Percentiles rank a stretch among this genome's conserved stretches.
These are phyloP conservation scores for Mya arenaria DNA, from an alignment of 1,140 invertebrate genomes.

Conservation along the genomic window DNA sequence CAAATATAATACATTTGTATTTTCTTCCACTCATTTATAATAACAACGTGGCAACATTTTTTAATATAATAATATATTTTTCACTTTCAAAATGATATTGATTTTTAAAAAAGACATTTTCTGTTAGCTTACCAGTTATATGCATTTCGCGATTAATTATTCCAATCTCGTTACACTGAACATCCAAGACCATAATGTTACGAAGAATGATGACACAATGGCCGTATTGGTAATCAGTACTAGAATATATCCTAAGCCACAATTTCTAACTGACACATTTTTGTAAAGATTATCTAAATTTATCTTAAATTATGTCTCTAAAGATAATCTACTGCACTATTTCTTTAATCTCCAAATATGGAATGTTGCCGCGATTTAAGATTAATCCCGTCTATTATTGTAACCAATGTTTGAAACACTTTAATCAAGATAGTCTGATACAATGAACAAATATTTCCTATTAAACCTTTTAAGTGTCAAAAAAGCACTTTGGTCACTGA, in stretches of 20 bases:
- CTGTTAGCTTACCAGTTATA: background rate
- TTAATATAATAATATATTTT: background rate
- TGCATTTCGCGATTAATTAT: background rate
- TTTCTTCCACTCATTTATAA: too few species aligned
- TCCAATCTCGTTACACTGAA: background rate
- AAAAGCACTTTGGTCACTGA: background rate
- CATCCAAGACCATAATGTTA: background rate
- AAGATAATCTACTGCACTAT: background rate
- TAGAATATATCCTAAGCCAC: background rate
- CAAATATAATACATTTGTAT: too few species aligned
- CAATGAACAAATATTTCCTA: too few species aligned
- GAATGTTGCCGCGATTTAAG: background rate
- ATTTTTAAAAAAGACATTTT: background rate
- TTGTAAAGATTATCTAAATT: background rate
- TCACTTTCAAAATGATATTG: background rate
- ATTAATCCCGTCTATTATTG: background rate
- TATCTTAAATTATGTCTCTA: background rate
- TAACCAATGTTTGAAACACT: background rate
- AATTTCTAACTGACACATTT: background rate
- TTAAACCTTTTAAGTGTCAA: too few species aligned
- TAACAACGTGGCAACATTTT: too few species aligned
- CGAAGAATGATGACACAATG: background rate
- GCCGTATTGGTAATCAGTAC: background rate
- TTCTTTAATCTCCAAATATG: background rate
- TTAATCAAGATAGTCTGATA: too few species aligned